A percentile compares a stretch with the other conserved stretches of the same genome.
These are phyloP conservation scores for Benthosema pterotum DNA, from an alignment of 2,797 vertebrate species.

Conservation along the genomic window DNA sequence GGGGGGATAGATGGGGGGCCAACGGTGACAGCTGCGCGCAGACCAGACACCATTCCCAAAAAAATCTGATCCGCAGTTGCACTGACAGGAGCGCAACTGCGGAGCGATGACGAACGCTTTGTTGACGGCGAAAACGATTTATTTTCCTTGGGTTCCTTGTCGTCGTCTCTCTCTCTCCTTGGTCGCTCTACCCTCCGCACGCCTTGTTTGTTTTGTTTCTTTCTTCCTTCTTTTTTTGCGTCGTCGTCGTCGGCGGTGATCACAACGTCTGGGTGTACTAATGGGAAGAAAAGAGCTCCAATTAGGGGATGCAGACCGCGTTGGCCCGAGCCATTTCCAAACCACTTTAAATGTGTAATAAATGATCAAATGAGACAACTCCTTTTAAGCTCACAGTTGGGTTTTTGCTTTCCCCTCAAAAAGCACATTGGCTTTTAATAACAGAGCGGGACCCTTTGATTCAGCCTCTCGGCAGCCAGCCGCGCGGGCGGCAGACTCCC, in stretches of 20 bases:
- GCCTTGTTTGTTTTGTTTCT: not conserved
- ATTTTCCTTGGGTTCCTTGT: conserved; percentile 50
- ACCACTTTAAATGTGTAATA: conserved; percentile 85
- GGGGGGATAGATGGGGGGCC: too few species aligned
- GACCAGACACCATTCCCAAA: conserved; percentile 49
- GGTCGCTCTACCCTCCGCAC: too few species aligned
- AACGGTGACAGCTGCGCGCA: conserved; percentile 77
- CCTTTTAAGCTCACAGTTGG: conserved; percentile 79
- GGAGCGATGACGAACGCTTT: conserved; percentile 81
- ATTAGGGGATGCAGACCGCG: conserved; percentile 79
- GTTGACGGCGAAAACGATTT: conserved; percentile 60
- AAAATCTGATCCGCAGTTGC: conserved; percentile 74
- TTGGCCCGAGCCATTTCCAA: conserved; percentile 81
- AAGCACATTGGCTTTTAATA: conserved; percentile 77
- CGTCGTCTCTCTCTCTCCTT: too few species aligned
- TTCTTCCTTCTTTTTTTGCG: too few species aligned
- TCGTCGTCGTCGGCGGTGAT: conserved; percentile 75
- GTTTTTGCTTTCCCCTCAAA: conserved; percentile 79
- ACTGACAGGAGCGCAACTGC: conserved; percentile 76
- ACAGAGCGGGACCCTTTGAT: conserved; percentile 79
- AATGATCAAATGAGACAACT: conserved; percentile 85
- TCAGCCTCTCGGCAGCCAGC: conserved; percentile 62
- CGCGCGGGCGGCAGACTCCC: conserved; percentile 60
- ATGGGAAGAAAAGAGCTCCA: conserved; percentile 78
- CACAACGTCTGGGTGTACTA: conserved; percentile 80